phyloP scores from a whole-genome alignment of 1,140 invertebrate species.

The Zaprionus davidi region DNA sequence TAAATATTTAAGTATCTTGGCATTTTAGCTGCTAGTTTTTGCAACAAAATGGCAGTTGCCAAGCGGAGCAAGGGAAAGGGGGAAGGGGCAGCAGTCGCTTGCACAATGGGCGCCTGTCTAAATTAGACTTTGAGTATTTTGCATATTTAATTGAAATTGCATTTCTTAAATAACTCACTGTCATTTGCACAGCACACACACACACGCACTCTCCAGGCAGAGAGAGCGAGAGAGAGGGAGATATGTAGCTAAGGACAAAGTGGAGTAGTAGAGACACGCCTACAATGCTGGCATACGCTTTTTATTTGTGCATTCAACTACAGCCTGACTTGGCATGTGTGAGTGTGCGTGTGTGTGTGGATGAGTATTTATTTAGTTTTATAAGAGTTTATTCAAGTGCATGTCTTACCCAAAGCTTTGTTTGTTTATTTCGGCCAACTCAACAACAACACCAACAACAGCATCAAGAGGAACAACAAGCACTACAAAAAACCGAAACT shows the following conservation, averaged over 20 bases:
- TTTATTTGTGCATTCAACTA: conserved; percentile 74
- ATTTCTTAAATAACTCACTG: conserved; percentile 82
- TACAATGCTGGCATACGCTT: conserved; percentile 40
- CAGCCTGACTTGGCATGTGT: conserved; percentile 35
- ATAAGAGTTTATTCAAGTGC: conserved; percentile 81
- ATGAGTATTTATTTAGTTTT: conserved; percentile 75
- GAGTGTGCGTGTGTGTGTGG: conserved; percentile 23
- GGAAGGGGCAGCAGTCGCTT: neutral
- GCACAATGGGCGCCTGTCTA: conserved; percentile 64
- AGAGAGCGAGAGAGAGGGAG: neutral
- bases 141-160: conserved; percentile 83
- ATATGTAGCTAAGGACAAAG: neutral
- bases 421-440: conserved; percentile 67
- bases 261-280: conserved; percentile 9
- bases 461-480: conserved; percentile 13
- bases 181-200: conserved; percentile 59
- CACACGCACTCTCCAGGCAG: neutral
- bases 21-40: conserved; percentile 61
- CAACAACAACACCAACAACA: conserved; percentile 41
- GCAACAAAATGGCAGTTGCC: conserved; percentile 41
- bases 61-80: neutral
- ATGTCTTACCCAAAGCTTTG: conserved; percentile 74
- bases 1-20: conserved; percentile 82
- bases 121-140: conserved; percentile 83
- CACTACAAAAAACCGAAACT: conserved; percentile 65